These are phyloP conservation scores for Hydriomena furcata DNA, from an alignment of 2,888 invertebrate species.

Conservation along the genomic window DNA sequence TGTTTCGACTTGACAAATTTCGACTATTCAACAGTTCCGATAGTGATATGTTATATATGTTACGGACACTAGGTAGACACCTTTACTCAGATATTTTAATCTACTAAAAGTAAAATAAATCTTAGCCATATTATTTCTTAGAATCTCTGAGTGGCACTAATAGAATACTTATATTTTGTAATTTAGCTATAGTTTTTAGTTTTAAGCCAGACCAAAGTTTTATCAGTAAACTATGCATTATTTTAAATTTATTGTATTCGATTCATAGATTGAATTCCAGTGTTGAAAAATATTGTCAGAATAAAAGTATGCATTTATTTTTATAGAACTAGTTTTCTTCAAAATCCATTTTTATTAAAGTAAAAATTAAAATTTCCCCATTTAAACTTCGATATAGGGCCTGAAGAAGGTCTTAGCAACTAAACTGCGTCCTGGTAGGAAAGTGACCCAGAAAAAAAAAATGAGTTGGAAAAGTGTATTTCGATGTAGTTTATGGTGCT, in stretches of 20 bases:
- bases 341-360: slow-evolving; percentile 9
- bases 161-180: slow-evolving; percentile 32
- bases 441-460: too few relatives aligned
- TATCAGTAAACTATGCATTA: slow-evolving; percentile 31
- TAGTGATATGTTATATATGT: too few relatives aligned
- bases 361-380: too few relatives aligned
- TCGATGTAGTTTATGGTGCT: too few relatives aligned
- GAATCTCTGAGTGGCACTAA: slow-evolving; percentile 40
- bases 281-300: slow-evolving; percentile 16
- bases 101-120: slow-evolving; percentile 21
- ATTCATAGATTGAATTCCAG: slow-evolving; percentile 9
- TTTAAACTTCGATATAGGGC: too few relatives aligned
- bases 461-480: too few relatives aligned
- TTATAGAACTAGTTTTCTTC: slow-evolving; percentile 22
- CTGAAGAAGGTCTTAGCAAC: too few relatives aligned
- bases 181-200: slow-evolving; percentile 34
- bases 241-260: slow-evolving; percentile 19
- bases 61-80: too few relatives aligned
- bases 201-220: slow-evolving; percentile 56
- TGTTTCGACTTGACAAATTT: too few relatives aligned
- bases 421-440: too few relatives aligned
- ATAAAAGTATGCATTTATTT: slow-evolving; percentile 30
- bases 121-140: slow-evolving; percentile 36
- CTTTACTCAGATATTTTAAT: slow-evolving; percentile 14
- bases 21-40: too few relatives aligned